phyloP scores from a whole-genome alignment of 2,797 vertebrate species.

The Sebastes goodei region DNA sequence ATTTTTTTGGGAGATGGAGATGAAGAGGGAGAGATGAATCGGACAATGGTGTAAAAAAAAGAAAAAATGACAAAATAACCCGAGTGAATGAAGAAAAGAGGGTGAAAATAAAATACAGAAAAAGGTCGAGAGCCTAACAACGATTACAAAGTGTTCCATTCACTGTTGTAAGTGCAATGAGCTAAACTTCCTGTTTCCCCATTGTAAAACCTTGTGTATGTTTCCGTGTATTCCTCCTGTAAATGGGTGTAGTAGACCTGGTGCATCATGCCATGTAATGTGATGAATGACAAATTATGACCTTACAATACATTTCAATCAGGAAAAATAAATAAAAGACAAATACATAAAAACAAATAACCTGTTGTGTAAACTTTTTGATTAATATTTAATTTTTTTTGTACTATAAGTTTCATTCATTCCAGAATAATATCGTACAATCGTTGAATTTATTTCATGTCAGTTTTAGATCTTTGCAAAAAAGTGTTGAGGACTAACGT shows the following conservation, averaged over 20 bases:
- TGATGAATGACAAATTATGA: slow-evolving; percentile 93
- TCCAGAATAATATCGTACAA: neutral
- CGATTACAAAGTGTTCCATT: slow-evolving; percentile 83
- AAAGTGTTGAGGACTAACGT: neutral
- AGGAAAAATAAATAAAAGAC: slow-evolving; percentile 90
- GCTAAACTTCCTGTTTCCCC: slow-evolving; percentile 89
- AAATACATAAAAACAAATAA: slow-evolving; percentile 63
- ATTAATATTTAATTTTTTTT: neutral
- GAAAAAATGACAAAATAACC: slow-evolving; percentile 33
- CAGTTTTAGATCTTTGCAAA: neutral
- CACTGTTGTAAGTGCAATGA: slow-evolving; percentile 95
- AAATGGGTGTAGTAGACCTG: slow-evolving; percentile 95
- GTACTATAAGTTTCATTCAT: neutral
- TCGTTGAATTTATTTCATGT: neutral
- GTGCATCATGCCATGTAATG: slow-evolving; percentile 96
- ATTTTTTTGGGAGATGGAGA: slow-evolving; percentile 51
- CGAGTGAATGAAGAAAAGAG: slow-evolving; percentile 66
- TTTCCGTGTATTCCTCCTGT: slow-evolving; percentile 94
- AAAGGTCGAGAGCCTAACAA: slow-evolving; percentile 74
- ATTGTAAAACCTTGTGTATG: slow-evolving; percentile 95
- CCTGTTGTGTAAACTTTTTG: neutral
- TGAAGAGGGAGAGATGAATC: slow-evolving; percentile 1
- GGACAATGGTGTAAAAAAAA: neutral
- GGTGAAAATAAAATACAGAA: slow-evolving; percentile 76
- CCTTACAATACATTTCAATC: slow-evolving; percentile 94